Conservation (phyloP, 2,797 vertebrate genomes). For the Squalus acanthias region DNA sequence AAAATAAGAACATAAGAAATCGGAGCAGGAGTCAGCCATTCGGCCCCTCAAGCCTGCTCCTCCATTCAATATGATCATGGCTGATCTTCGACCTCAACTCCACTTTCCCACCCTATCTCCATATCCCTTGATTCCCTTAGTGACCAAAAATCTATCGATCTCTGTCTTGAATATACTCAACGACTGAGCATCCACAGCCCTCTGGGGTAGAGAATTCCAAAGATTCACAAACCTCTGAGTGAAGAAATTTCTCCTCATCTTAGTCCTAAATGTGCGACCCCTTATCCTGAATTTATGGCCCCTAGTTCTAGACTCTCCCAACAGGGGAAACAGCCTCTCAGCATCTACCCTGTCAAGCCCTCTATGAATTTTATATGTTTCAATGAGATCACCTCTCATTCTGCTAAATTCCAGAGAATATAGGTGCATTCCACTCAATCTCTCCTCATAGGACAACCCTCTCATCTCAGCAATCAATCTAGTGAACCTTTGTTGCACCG, state of each 20-base stretch:
- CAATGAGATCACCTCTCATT: background rate
- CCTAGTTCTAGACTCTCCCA: background rate
- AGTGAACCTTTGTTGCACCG: background rate
- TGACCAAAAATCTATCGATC: background rate
- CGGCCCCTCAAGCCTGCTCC: background rate
- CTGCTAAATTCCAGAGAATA: background rate
- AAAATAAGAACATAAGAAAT: background rate
- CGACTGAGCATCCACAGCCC: background rate
- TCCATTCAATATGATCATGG: background rate
- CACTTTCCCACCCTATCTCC: background rate
- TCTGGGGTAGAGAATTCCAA: background rate
- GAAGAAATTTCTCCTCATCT: background rate
- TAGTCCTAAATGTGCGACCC: background rate
- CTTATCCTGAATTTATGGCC: background rate
- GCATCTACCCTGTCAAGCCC: background rate
- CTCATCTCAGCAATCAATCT: background rate
- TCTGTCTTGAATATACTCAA: background rate
- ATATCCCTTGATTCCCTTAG: background rate
- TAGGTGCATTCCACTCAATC: background rate
- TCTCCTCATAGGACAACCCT: background rate
- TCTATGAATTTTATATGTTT: background rate
- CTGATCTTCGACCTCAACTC: background rate
- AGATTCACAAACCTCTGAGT: background rate
- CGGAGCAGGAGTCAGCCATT: background rate
- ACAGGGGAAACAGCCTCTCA: background rate